Conservation (phyloP, 2,888 invertebrate species). For the Drosophila limbata region DNA sequence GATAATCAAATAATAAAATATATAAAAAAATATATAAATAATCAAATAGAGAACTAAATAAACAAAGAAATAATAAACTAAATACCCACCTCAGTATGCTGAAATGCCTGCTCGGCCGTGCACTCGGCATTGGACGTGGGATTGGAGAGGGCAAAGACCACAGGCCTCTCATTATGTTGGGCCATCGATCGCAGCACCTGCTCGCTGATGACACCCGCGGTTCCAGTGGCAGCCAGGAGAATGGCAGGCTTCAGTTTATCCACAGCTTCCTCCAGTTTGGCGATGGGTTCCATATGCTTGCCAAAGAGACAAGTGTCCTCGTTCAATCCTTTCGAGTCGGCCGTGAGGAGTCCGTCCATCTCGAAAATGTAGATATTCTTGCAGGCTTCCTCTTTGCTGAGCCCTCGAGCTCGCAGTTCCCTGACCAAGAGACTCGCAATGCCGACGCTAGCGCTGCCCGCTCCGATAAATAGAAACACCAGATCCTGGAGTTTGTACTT, state of each 20-base stretch:
- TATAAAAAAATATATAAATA: too few relatives aligned
- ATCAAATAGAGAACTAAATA: too few relatives aligned
- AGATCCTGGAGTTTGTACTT: conserved; percentile 46
- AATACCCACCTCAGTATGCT: conserved; percentile 46
- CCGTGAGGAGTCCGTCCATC: conserved; percentile 42
- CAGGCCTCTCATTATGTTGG: conserved; percentile 53
- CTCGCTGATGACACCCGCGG: conserved; percentile 55
- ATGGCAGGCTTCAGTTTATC: conserved; percentile 59
- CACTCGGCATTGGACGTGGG: conserved; percentile 67
- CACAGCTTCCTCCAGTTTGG: conserved; percentile 32
- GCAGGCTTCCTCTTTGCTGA: conserved; percentile 2
- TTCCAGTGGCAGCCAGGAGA: conserved; percentile 60
- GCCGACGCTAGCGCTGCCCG: conserved; percentile 65
- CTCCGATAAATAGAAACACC: conserved; percentile 55
- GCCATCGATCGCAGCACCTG: conserved; percentile 49
- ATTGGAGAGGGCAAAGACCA: conserved; percentile 67
- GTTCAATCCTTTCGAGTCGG: background rate
- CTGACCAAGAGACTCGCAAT: conserved; percentile 38
- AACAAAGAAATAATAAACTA: too few relatives aligned
- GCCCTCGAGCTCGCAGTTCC: conserved; percentile 33
- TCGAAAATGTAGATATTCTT: conserved; percentile 62
- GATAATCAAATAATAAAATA: too few relatives aligned
- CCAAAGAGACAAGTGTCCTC: conserved; percentile 26
- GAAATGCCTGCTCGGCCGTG: conserved; percentile 68
- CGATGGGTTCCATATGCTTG: conserved; percentile 23